Conservation (phyloP, 2,113 vertebrate genomes). For the Anser cygnoides region DNA sequence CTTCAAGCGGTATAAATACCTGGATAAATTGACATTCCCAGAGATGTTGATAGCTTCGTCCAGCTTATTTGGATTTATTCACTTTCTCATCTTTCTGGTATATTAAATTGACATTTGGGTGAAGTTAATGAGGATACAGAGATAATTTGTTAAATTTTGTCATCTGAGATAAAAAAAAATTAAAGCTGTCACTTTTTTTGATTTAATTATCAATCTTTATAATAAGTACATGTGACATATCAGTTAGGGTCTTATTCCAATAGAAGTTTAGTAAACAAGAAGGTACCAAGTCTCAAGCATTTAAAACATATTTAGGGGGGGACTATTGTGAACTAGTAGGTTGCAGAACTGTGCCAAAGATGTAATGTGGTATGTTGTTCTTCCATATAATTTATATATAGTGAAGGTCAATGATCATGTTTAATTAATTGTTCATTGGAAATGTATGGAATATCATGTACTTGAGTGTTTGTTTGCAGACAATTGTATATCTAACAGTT, state of each 20-base stretch:
- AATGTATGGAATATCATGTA: background rate
- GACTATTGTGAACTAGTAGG: background rate
- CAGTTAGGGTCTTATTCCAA: background rate
- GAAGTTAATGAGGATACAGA: background rate
- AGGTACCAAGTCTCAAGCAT: background rate
- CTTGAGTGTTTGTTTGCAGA: background rate
- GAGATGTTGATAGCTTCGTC: background rate
- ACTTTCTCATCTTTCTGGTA: background rate
- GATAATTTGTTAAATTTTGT: background rate
- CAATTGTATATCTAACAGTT: background rate
- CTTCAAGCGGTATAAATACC: background rate
- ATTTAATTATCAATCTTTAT: background rate
- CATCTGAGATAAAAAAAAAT: background rate
- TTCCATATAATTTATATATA: background rate
- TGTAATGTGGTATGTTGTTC: background rate
- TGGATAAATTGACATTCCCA: background rate
- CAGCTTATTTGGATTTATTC: background rate
- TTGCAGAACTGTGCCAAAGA: background rate
- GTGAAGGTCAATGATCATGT: rapidly evolving
- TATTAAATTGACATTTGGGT: background rate
- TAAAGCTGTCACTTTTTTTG: background rate
- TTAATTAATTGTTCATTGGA: background rate
- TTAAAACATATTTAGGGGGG: background rate
- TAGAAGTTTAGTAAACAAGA: background rate
- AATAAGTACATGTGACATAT: background rate